Base-by-base conservation (phyloP, 2,113 vertebrate species). In the Labeo catla region DNA sequence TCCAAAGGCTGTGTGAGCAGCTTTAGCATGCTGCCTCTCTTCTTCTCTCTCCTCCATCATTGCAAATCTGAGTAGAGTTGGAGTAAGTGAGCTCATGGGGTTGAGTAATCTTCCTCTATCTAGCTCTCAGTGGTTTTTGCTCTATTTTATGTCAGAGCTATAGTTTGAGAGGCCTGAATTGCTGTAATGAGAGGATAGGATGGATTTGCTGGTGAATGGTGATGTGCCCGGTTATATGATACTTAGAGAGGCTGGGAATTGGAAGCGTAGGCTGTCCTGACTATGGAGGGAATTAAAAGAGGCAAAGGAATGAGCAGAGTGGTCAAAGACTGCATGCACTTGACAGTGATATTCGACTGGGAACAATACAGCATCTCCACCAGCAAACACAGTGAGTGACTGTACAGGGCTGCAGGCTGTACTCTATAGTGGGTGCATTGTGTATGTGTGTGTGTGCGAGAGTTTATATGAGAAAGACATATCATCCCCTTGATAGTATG, bases 401-500 rank as follows among this genome's bases (percentile, higher is more conserved):
- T 65, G 59, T 43, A 81, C 36, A 68, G 49, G 81, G 65, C 77
- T 54, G 34, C 66, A 43, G 0, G 49, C 19, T 15, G 21, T 19
- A 84, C 50, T 72, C 45, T 82, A 68, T 82, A 82, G 63, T 68
- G 54, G 54, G 36, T 4, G 21, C 8, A 19, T n/a, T 80, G 36
- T 80, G 57, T 15, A n/a, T 43, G 54, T n/a, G 47, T 49, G 65
- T 68, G 50, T 16, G 49, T 50, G n/a, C 4, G 39, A 5, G 28
- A 28, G 65, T 73, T 84, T 84, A 84, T 84, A 84, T 84, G 36
- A 84, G 82, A 84, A 47, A 84, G 82, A 84, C 68, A 72, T 45
- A 84, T 84, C 68, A 73, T 84, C 50, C 82, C 68, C 50, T 84
- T 59, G 49, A 84, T 84, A 45, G 34, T 45, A 57, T 84, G 21